Evolutionary conservation across 2,797 vertebrate species (phyloP).

Genomic region (Serranus cabrilla): DNA sequence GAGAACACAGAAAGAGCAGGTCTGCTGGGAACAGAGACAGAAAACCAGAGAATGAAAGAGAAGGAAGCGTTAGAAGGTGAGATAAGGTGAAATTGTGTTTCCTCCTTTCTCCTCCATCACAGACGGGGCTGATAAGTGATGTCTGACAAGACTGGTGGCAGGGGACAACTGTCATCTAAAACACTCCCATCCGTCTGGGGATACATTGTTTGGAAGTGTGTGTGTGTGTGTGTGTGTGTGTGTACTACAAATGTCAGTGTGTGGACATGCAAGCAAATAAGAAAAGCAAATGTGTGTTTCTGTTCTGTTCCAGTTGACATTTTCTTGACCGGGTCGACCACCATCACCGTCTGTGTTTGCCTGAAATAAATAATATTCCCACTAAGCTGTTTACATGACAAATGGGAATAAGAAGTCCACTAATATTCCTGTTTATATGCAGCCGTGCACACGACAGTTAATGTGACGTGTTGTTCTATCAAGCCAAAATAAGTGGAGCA

Average conservation of each 20-base stretch:
- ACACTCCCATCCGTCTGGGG: slow-evolving; percentile 61
- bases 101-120: slow-evolving; percentile 55
- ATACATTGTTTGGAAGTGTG: slow-evolving; percentile 26
- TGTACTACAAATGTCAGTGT: slow-evolving; percentile 13
- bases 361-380: no score
- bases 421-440: no score
- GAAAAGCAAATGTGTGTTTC: background rate
- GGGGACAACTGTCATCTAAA: slow-evolving; percentile 59
- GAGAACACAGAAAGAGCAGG: slow-evolving; percentile 21
- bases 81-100: slow-evolving; percentile 71
- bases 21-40: slow-evolving; percentile 40
- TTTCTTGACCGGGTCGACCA: background rate
- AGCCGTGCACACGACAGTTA: no score
- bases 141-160: slow-evolving; percentile 71
- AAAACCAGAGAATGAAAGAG: slow-evolving; percentile 17
- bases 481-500: no score
- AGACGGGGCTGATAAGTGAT: slow-evolving; percentile 62
- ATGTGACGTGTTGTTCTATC: no score
- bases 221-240: slow-evolving; percentile 16
- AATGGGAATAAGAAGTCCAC: no score
- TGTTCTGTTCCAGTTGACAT: background rate
- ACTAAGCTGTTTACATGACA: no score
- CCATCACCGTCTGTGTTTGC: no score
- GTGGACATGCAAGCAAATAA: background rate
- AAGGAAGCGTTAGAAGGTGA: slow-evolving; percentile 55